phyloP scores from a whole-genome alignment of 2,797 vertebrate genomes.

The Melanotaenia trifasciata region DNA sequence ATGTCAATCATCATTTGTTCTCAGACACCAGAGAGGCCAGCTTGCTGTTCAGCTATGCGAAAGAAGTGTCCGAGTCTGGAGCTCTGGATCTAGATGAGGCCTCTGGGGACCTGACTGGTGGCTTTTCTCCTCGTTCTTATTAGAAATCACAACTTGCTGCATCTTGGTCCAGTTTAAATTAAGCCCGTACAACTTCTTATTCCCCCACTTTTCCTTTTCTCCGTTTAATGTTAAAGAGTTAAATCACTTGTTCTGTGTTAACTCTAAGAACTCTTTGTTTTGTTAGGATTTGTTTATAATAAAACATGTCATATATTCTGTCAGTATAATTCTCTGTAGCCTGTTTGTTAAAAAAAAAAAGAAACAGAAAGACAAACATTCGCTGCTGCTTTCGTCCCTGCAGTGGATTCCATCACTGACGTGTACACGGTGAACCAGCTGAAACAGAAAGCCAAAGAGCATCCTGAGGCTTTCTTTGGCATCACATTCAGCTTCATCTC shows the following conservation, averaged over 20 bases:
- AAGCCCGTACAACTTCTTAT: background rate
- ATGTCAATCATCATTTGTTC: constrained; percentile 42
- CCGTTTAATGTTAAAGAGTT: background rate
- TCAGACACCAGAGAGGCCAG: constrained; percentile 93
- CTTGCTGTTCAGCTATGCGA: constrained; percentile 88
- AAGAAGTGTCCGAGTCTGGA: constrained; percentile 84
- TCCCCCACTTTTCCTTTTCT: background rate
- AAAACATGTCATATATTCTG: background rate
- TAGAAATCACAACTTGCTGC: background rate
- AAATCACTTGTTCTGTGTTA: background rate
- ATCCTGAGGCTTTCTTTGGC: constrained; percentile 83
- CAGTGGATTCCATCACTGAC: constrained; percentile 91
- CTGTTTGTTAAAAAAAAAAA: background rate
- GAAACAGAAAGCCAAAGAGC: constrained; percentile 84
- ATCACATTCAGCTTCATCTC: constrained; percentile 92
- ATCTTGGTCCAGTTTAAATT: constrained; percentile 7
- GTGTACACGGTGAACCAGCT: constrained; percentile 91
- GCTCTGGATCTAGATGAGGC: constrained; percentile 83
- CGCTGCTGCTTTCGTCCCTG: constrained; percentile 15
- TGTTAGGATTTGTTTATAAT: background rate
- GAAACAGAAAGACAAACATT: background rate
- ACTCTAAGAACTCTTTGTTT: background rate
- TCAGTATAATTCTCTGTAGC: background rate
- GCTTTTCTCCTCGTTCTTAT: constrained; percentile 40
- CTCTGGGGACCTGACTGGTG: constrained; percentile 86